Evolutionary conservation across 2,888 invertebrate genomes (phyloP).

Genomic region (Synergus laeviventris): DNA sequence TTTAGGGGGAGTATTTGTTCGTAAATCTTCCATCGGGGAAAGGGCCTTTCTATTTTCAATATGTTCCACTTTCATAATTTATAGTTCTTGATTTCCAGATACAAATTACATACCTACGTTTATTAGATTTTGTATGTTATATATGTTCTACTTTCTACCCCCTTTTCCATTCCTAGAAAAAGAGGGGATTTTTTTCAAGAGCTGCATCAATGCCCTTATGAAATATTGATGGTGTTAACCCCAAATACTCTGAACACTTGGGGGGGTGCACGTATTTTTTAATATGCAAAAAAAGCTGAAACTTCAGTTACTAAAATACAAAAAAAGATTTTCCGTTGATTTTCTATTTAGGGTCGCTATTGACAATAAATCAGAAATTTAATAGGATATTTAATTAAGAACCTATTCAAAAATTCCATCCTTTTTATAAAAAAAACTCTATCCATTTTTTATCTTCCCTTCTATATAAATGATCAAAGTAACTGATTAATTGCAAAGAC

Average conservation of each 20-base stretch:
- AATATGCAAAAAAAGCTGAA: background rate
- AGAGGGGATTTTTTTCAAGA: background rate
- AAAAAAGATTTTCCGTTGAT: background rate
- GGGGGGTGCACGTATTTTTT: background rate
- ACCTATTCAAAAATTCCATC: background rate
- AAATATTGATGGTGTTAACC: background rate
- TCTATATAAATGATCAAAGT: background rate
- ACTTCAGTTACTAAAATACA: background rate
- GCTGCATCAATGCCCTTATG: background rate
- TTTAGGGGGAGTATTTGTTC: background rate
- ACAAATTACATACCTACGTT: background rate
- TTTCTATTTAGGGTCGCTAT: background rate
- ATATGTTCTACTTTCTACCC: background rate
- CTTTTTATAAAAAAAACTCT: background rate
- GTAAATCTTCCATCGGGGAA: background rate
- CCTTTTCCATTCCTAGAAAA: background rate
- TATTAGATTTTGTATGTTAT: background rate
- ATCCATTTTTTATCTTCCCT: background rate
- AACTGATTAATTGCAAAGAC: conserved; percentile 6
- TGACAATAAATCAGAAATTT: background rate
- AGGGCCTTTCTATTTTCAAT: background rate
- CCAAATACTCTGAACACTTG: background rate
- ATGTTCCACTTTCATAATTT: background rate
- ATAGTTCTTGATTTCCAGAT: background rate
- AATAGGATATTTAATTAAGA: background rate